Conservation (phyloP, 2,888 invertebrate species). For the Epinotia ramella region DNA sequence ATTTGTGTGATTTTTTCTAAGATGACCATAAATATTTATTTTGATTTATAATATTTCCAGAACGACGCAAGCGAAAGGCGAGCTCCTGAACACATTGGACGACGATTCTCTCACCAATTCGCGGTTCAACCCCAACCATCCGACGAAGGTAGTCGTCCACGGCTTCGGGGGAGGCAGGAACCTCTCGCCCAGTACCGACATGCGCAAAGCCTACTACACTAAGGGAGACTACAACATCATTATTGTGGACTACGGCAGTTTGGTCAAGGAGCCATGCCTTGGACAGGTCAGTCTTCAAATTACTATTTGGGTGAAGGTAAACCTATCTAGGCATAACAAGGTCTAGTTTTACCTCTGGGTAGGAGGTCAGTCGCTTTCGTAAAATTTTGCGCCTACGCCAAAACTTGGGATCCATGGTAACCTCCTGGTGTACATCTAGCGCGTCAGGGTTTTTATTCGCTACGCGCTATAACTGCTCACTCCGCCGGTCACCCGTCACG, state of each 20-base stretch:
- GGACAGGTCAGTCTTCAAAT: constrained; percentile 84
- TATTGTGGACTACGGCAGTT: constrained; percentile 93
- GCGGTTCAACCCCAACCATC: constrained; percentile 90
- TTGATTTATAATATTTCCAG: constrained; percentile 69
- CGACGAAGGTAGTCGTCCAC: constrained; percentile 95
- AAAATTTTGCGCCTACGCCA: no score
- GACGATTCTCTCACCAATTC: constrained; percentile 89
- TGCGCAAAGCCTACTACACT: constrained; percentile 92
- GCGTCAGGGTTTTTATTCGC: no score
- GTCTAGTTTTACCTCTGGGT: no score
- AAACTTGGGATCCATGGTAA: no score
- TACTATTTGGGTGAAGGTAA: not conserved
- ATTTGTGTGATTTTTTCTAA: no score
- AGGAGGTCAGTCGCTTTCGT: no score
- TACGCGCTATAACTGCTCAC: no score
- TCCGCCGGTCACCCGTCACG: no score
- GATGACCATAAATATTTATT: not conserved
- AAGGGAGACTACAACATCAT: constrained; percentile 93
- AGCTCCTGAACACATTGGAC: constrained; percentile 89
- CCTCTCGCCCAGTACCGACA: constrained; percentile 93
- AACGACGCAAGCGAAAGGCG: constrained; percentile 90
- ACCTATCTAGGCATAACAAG: not conserved
- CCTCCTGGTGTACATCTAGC: no score
- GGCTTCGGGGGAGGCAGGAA: constrained; percentile 95
- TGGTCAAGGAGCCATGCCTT: constrained; percentile 93